phyloP scores from a whole-genome alignment of 2,888 invertebrate genomes.

The Blastobasis adustella region DNA sequence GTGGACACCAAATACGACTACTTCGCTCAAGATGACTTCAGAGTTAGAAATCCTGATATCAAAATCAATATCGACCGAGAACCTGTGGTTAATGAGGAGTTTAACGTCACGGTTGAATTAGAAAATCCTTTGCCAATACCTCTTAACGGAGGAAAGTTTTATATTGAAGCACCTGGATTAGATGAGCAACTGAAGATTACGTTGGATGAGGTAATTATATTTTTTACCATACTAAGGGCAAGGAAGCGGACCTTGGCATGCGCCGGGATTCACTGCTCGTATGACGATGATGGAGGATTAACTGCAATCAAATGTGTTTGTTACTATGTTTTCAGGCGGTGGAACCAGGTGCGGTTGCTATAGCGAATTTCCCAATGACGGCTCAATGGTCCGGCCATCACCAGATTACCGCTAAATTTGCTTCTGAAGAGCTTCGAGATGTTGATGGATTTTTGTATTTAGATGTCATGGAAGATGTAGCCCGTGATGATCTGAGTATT shows the following conservation, averaged over 20 bases:
- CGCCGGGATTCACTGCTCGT: too few relatives aligned
- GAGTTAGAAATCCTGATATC: slow-evolving; percentile 92
- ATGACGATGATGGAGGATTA: too few relatives aligned
- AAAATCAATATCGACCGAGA: slow-evolving; percentile 79
- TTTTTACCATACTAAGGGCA: too few relatives aligned
- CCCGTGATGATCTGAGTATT: too few relatives aligned
- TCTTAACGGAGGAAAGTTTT: slow-evolving; percentile 84
- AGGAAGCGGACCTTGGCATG: too few relatives aligned
- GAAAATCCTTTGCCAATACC: slow-evolving; percentile 89
- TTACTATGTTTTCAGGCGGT: slow-evolving; percentile 51
- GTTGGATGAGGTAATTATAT: slow-evolving; percentile 72
- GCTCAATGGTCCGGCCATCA: slow-evolving; percentile 87
- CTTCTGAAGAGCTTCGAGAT: slow-evolving; percentile 90
- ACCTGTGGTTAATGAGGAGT: slow-evolving; percentile 65
- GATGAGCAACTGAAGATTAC: slow-evolving; percentile 82
- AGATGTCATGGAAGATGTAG: too few relatives aligned
- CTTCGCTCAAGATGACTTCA: slow-evolving; percentile 91
- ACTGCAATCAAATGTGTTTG: too few relatives aligned
- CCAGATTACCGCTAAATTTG: slow-evolving; percentile 90
- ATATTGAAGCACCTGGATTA: slow-evolving; percentile 88
- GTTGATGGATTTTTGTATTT: slow-evolving; percentile 83
- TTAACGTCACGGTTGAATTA: slow-evolving; percentile 78
- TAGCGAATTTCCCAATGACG: slow-evolving; percentile 83
- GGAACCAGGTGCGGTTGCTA: slow-evolving; percentile 80
- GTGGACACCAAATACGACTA: slow-evolving; percentile 89